Conservation (phyloP, 2,888 invertebrate species). For the Adelognathus sp. region DNA sequence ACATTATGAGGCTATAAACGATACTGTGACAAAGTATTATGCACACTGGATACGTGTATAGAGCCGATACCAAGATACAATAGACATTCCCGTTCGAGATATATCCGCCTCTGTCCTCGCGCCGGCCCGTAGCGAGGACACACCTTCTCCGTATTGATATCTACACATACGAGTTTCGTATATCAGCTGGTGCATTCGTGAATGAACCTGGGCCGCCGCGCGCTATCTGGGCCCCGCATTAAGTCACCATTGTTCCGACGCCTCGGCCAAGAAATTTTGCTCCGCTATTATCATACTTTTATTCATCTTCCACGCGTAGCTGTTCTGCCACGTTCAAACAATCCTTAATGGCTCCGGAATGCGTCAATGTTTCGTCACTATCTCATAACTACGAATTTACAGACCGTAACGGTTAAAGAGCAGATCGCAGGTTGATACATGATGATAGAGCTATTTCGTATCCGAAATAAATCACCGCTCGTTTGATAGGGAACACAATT, state of each 20-base stretch:
- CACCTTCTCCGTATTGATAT: conserved; percentile 53
- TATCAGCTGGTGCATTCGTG: conserved; percentile 47
- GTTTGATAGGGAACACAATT: too few relatives aligned
- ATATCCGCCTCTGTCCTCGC: conserved; percentile 62
- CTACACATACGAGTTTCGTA: conserved; percentile 30
- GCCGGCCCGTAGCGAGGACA: conserved; percentile 56
- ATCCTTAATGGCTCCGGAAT: neutral
- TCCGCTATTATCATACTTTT: neutral
- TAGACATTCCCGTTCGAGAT: conserved; percentile 62
- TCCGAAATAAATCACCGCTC: too few relatives aligned
- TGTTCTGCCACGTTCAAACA: neutral
- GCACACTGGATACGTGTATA: conserved; percentile 25
- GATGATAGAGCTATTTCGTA: too few relatives aligned
- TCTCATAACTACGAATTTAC: neutral
- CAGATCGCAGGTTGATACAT: neutral
- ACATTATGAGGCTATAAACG: conserved; percentile 50
- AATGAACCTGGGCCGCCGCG: conserved; percentile 49
- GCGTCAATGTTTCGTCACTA: neutral
- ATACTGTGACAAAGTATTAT: conserved; percentile 23
- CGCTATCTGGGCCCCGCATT: conserved; percentile 4
- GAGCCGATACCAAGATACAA: conserved; percentile 53
- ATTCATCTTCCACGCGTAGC: neutral
- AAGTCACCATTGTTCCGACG: conserved; percentile 39
- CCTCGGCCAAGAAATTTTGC: neutral
- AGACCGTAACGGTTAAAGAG: neutral